A percentile compares a stretch with the other conserved stretches of the same genome.
Evolutionary conservation across 37 sponge, comb jelly and placozoan species (phyloP).

Genomic region (Spongia lamella): DNA sequence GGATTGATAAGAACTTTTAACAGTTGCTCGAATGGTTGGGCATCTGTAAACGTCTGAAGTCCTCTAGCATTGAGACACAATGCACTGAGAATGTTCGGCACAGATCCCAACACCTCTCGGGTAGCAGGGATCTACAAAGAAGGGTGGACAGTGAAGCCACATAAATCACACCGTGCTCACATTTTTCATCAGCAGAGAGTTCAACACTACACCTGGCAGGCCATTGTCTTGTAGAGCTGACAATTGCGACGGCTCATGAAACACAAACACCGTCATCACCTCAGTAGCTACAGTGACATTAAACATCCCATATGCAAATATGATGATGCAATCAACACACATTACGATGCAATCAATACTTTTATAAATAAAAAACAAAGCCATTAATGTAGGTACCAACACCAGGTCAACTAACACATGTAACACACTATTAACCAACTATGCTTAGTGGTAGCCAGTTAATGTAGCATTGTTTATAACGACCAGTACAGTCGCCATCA

Average conservation of each 20-base stretch:
- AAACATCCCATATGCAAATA: no score
- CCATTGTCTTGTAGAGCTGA: slow-evolving; percentile 89
- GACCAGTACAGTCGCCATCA: neutral
- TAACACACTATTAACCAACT: neutral
- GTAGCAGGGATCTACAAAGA: slow-evolving; percentile 82
- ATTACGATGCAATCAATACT: no score
- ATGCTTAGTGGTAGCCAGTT: neutral
- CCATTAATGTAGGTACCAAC: no score
- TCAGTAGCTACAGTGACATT: slow-evolving; percentile 75
- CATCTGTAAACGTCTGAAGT: slow-evolving; percentile 73
- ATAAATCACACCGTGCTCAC: slow-evolving; percentile 31
- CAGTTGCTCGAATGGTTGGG: slow-evolving; percentile 90
- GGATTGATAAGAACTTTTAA: slow-evolving; percentile 86
- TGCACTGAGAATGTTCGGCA: slow-evolving; percentile 94
- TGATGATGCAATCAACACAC: no score
- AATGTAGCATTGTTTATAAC: neutral
- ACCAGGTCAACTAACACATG: no score
- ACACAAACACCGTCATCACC: slow-evolving; percentile 82
- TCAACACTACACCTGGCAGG: slow-evolving; percentile 85
- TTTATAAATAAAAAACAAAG: no score
- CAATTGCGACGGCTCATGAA: slow-evolving; percentile 90
- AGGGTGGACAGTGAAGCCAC: neutral
- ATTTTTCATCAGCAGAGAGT: slow-evolving; percentile 86
- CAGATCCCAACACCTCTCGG: slow-evolving; percentile 85
- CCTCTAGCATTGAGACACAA: slow-evolving; percentile 93